Conservation (phyloP, 2,888 invertebrate species). For the Villa cingulata region DNA sequence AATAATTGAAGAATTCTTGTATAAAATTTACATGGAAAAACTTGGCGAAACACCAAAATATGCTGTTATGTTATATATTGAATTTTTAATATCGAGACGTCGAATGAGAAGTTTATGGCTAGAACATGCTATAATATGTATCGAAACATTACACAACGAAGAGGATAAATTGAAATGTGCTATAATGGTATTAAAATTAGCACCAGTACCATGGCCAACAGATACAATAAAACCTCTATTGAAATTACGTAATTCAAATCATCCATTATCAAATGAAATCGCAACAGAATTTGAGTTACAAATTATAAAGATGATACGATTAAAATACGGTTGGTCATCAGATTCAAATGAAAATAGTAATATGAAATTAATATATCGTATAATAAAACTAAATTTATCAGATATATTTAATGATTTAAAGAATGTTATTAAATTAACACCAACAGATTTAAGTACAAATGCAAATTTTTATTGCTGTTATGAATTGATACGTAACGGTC, state of each 20-base stretch:
- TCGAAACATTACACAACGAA: constrained; percentile 31
- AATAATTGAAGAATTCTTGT: constrained; percentile 30
- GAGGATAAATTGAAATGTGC: constrained; percentile 31
- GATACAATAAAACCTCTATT: constrained; percentile 25
- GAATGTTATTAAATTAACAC: constrained; percentile 26
- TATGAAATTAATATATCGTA: constrained; percentile 30
- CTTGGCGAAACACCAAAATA: constrained; percentile 24
- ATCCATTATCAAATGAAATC: constrained; percentile 31
- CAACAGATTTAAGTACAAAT: constrained; percentile 22
- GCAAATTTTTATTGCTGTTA: constrained; percentile 32
- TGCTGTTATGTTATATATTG: constrained; percentile 29
- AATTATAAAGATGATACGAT: constrained; percentile 33
- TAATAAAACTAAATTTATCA: constrained; percentile 29
- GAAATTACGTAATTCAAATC: constrained; percentile 29
- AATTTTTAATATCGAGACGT: constrained; percentile 26
- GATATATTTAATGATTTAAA: constrained; percentile 32
- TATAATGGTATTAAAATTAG: constrained; percentile 26
- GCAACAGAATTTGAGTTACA: constrained; percentile 32
- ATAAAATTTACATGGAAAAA: constrained; percentile 32
- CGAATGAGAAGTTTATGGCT: constrained; percentile 30
- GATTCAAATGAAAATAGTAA: constrained; percentile 25
- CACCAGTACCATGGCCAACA: constrained; percentile 33
- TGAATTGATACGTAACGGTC: constrained; percentile 28
- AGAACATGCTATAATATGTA: constrained; percentile 27
- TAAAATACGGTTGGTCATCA: constrained; percentile 33